Evolutionary conservation across 37 sponge, comb jelly and placozoan species (phyloP).

Genomic region (Spongilla lacustris): DNA sequence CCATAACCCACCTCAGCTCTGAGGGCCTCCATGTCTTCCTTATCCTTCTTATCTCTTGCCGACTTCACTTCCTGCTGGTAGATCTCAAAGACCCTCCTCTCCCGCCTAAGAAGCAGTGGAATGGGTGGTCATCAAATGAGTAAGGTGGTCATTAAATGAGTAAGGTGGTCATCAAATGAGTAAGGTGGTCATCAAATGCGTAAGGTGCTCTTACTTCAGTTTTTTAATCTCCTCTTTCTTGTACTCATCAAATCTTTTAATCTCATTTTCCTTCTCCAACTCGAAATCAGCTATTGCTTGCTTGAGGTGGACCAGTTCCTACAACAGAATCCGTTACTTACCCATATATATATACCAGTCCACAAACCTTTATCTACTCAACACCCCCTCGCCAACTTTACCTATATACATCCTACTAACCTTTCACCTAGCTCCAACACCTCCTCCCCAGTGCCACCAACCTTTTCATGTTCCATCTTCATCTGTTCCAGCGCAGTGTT

Average conservation of each 20-base stretch:
- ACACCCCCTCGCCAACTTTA: background rate
- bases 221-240: constrained; percentile 81
- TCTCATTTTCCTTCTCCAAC: constrained; percentile 65
- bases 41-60: constrained; percentile 70
- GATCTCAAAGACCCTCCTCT: constrained; percentile 75
- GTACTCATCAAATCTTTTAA: constrained; percentile 66
- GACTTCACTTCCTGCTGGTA: constrained; percentile 46
- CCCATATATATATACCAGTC: too few relatives aligned
- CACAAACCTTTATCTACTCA: background rate
- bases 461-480: constrained; percentile 77
- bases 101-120: constrained; percentile 64
- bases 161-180: background rate
- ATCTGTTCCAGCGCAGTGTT: constrained; percentile 68
- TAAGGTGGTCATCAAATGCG: too few relatives aligned
- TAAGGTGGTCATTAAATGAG: too few relatives aligned
- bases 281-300: constrained; percentile 72
- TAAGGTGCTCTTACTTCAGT: constrained; percentile 55
- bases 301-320: constrained; percentile 58
- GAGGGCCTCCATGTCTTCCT: constrained; percentile 66
- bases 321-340: background rate
- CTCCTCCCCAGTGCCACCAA: constrained; percentile 16
- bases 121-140: background rate
- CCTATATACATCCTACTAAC: background rate
- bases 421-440: background rate
- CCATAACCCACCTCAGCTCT: constrained; percentile 45